Evolutionary conservation across 2,113 vertebrate genomes (phyloP).

Genomic region (Colinus virginianus): DNA sequence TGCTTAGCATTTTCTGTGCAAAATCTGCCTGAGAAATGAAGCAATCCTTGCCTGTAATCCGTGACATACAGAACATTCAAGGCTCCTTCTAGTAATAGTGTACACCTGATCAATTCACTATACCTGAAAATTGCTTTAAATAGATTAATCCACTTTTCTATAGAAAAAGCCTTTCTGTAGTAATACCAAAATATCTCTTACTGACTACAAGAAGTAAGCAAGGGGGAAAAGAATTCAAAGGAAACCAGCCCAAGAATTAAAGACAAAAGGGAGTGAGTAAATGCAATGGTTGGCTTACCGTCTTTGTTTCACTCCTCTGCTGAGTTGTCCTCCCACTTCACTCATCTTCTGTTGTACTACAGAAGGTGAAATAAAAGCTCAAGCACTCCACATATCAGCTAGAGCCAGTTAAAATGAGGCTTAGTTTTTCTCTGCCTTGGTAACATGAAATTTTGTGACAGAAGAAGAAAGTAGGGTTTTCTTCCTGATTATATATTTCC

Average conservation of each 20-base stretch:
- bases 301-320: fast-evolving
- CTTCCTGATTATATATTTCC: not conserved
- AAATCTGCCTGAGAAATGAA: not conserved
- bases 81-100: not conserved
- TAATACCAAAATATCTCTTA: not conserved
- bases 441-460: not conserved
- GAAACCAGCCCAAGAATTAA: not conserved
- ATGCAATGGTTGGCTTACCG: not conserved
- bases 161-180: not conserved
- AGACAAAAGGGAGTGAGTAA: not conserved
- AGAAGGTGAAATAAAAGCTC: not conserved
- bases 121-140: not conserved
- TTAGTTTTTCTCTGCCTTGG: not conserved
- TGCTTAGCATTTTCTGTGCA: not conserved
- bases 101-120: not conserved
- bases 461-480: fast-evolving
- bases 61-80: not conserved
- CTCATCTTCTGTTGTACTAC: not conserved
- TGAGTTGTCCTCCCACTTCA: not conserved
- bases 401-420: not conserved
- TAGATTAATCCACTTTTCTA: not conserved
- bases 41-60: not conserved
- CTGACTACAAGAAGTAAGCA: not conserved
- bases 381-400: not conserved
- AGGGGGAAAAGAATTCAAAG: not conserved